Evolutionary conservation across 1,140 invertebrate genomes (phyloP).

Genomic region (Thaumatotibia leucotreta): DNA sequence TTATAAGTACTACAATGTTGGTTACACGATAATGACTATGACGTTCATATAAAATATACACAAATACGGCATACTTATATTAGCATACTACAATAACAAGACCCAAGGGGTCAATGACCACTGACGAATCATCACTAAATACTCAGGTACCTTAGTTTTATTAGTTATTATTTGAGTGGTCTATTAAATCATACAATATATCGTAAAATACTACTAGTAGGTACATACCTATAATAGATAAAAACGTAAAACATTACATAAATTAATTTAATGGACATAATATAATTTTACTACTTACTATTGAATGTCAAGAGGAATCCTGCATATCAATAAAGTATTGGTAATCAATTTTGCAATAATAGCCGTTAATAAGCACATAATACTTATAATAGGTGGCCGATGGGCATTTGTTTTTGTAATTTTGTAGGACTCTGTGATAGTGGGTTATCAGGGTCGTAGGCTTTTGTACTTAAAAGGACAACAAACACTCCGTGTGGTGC

Average conservation of each 20-base stretch:
- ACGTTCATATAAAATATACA: background rate
- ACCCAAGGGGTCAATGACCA: constrained; percentile 1
- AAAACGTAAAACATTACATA: background rate
- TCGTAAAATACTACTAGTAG: too few species aligned
- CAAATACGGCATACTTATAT: background rate
- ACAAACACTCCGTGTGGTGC: constrained; percentile 2
- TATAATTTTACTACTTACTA: background rate
- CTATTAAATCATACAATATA: too few species aligned
- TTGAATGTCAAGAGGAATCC: background rate
- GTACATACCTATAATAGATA: background rate
- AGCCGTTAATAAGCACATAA: background rate
- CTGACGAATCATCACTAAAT: background rate
- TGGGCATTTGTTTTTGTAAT: background rate
- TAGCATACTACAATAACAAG: background rate
- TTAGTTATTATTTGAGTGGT: too few species aligned
- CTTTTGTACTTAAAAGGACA: background rate
- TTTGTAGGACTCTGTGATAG: background rate
- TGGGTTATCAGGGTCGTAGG: background rate
- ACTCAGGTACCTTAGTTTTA: background rate
- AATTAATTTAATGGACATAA: background rate
- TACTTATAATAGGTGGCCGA: background rate
- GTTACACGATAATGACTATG: too few species aligned
- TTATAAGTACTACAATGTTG: too few species aligned
- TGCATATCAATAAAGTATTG: background rate
- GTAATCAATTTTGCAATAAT: background rate